A percentile compares a stretch with the other conserved stretches of the same genome.
Conservation (phyloP, 2,888 invertebrate species). For the Leptura quadrifasciata region DNA sequence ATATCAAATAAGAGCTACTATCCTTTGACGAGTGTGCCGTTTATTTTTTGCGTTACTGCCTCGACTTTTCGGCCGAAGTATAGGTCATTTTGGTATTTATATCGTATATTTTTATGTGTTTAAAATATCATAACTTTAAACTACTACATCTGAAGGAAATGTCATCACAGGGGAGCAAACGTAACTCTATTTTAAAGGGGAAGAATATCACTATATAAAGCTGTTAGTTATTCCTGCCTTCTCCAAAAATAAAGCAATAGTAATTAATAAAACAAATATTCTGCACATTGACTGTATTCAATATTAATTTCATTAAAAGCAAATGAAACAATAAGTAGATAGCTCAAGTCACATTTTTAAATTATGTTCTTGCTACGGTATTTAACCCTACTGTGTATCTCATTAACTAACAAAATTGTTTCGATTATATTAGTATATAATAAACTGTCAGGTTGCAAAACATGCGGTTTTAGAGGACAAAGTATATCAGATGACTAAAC, state of each 20-base stretch:
- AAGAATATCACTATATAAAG: too few relatives aligned
- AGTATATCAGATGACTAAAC: background rate
- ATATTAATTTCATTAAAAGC: conserved; percentile 24
- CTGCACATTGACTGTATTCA: background rate
- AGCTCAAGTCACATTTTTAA: conserved; percentile 48
- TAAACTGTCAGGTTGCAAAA: background rate
- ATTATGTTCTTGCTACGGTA: background rate
- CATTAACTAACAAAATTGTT: background rate
- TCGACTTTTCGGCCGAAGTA: too few relatives aligned
- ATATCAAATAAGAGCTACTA: too few relatives aligned
- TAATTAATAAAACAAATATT: conserved; percentile 15
- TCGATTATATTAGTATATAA: background rate
- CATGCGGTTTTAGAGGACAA: background rate
- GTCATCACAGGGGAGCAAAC: too few relatives aligned
- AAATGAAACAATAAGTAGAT: conserved; percentile 47
- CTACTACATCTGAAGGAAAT: too few relatives aligned
- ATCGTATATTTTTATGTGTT: too few relatives aligned
- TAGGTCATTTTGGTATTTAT: too few relatives aligned
- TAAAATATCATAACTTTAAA: too few relatives aligned
- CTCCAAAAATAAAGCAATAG: conserved; percentile 17
- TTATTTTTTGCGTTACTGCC: too few relatives aligned
- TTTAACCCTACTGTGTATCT: conserved; percentile 38
- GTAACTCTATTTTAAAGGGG: too few relatives aligned
- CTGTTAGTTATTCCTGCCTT: conserved; percentile 26
- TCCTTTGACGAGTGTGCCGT: too few relatives aligned